phyloP scores from a whole-genome alignment of 2,888 invertebrate genomes.

The Watsonalla binaria region DNA sequence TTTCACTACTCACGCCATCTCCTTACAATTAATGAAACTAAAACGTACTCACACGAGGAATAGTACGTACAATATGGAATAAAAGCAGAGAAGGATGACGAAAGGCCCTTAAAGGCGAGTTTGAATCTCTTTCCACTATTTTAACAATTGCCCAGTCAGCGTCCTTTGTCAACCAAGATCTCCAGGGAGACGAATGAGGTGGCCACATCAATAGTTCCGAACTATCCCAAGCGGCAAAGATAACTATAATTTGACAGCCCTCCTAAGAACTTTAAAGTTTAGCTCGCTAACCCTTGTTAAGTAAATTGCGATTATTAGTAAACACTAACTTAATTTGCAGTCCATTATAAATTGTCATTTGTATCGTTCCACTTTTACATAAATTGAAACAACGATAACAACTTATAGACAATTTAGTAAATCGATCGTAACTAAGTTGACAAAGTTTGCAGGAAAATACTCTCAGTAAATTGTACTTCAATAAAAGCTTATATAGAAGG shows the following conservation, averaged over 20 bases:
- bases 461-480: background rate
- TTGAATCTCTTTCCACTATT: no score
- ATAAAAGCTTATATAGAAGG: background rate
- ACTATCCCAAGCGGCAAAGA: background rate
- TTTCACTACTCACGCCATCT: no score
- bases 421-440: background rate
- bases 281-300: background rate
- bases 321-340: background rate
- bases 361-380: background rate
- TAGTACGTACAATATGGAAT: no score
- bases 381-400: background rate
- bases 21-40: no score
- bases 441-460: no score
- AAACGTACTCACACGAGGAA: no score
- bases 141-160: background rate
- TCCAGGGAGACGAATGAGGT: background rate
- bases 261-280: conserved; percentile 5
- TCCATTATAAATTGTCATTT: no score
- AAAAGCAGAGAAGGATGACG: no score
- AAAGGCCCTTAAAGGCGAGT: no score
- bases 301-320: background rate
- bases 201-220: background rate
- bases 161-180: background rate
- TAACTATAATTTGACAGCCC: background rate
- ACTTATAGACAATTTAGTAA: background rate